Conservation (phyloP, 2,797 vertebrate genomes). For the Enteromius paludinosus region DNA sequence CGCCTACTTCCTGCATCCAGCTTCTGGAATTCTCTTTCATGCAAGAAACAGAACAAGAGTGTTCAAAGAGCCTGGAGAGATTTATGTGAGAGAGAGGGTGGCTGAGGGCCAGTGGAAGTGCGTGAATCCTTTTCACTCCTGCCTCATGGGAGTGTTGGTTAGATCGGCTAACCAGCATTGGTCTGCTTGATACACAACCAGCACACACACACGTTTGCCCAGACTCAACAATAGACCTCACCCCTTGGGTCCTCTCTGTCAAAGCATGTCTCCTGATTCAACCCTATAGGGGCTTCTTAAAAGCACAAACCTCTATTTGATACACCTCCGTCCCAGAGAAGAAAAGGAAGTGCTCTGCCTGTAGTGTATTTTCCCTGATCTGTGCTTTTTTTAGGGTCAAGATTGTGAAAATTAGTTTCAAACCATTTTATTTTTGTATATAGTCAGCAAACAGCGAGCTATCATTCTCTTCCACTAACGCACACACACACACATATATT, state of each 20-base stretch:
- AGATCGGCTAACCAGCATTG: constrained; percentile 37
- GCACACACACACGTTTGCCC: neutral
- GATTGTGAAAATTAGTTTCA: constrained; percentile 1
- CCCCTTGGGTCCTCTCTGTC: constrained; percentile 51
- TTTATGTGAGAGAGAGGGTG: constrained; percentile 15
- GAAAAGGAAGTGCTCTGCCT: neutral
- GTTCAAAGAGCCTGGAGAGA: constrained; percentile 18
- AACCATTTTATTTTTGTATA: constrained; percentile 17
- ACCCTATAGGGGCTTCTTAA: constrained; percentile 39
- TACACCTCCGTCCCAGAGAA: neutral
- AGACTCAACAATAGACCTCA: constrained; percentile 33
- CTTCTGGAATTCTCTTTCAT: constrained; percentile 28
- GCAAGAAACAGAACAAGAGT: constrained; percentile 25
- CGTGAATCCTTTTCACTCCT: constrained; percentile 47
- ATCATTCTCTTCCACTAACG: neutral
- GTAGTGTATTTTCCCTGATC: constrained; percentile 23
- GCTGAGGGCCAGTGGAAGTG: constrained; percentile 36
- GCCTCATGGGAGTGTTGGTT: constrained; percentile 45
- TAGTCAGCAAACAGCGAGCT: neutral
- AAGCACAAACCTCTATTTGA: constrained; percentile 40
- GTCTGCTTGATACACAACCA: constrained; percentile 21
- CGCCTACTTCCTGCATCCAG: constrained; percentile 16
- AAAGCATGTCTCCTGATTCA: constrained; percentile 47
- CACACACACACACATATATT: constrained; percentile 8
- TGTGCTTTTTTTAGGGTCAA: constrained; percentile 38